Conservation (phyloP, 2,888 invertebrate genomes). For the Thera britannica region DNA sequence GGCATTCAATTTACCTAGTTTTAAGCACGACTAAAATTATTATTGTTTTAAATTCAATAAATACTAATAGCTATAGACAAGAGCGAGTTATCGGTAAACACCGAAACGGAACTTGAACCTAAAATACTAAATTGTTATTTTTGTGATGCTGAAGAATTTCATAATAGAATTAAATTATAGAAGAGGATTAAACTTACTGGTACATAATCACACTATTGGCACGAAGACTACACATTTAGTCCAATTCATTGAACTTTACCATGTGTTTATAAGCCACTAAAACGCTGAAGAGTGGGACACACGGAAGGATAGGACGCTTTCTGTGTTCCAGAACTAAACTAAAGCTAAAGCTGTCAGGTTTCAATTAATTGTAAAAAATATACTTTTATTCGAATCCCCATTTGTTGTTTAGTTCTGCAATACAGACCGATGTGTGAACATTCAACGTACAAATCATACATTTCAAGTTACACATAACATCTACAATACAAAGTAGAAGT, state of each 20-base stretch:
- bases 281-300: not conserved
- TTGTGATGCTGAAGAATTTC: constrained; percentile 4
- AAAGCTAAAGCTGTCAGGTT: not conserved
- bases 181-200: not conserved
- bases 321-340: constrained; percentile 1
- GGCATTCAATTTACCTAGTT: not conserved
- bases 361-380: constrained; percentile 1
- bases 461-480: constrained; percentile 5
- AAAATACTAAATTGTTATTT: not conserved
- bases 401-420: constrained; percentile 6
- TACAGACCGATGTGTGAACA: not conserved
- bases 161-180: not conserved
- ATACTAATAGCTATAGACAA: not conserved
- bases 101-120: not conserved
- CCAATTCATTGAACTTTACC: not conserved
- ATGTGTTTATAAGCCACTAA: not conserved
- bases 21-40: not conserved
- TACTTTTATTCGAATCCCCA: not conserved
- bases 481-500: constrained; percentile 12
- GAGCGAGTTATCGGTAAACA: not conserved
- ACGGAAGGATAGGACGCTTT: not conserved
- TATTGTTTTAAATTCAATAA: not conserved
- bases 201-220: constrained; percentile 6
- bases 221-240: not conserved
- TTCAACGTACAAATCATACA: not conserved